Base-by-base conservation (phyloP, 2,113 vertebrate genomes). In the Zosterops hypoxanthus region DNA sequence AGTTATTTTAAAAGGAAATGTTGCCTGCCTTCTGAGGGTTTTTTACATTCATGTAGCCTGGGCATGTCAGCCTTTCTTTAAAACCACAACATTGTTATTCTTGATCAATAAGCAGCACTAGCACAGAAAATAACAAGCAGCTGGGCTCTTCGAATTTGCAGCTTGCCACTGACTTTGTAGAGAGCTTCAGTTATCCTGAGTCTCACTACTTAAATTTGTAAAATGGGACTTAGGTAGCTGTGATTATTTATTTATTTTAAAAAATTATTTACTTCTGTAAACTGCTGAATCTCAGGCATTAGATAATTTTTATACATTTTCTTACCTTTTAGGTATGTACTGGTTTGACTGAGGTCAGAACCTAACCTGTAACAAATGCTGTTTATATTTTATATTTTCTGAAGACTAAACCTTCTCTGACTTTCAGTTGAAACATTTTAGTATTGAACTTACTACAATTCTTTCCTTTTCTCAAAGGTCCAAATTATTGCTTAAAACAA, bases 1-100 rank as follows among this genome's bases (percentile, higher is more conserved):
- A 90, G 56, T 50, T 81, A 29, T 92, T 95, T 94, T 90, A 52
- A 52, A 93, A 83, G 63, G 71, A 82, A 94, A 66, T 15, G 24
- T 46, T 82, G 73, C 36, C 70, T 91, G 61, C 50, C 31, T 71
- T 65, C n/a, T 86, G 77, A 57, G 59, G 55, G 59, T 85, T 79
- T 70, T 36, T 44, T 72, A 2, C 31, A 33, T 13, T 21, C 29
- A 2, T 36, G 29, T 21, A 28, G 52, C 76, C 87, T 64, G 33
- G 55, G 52, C 39, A 69, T 2, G 39, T 66, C 78, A 73, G 72
- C 44, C 79, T 85, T 46, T 76, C 61, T 77, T 66, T 73, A 72
- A 79, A 63, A 66, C 17, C 69, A 20, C 60, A 76, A 24, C 9
- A 5, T 70, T 70, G 25, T 85, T 82, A 29, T 56, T 78, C 3